phyloP scores from a whole-genome alignment of 2,888 invertebrate genomes.

The Drosophila histrio region DNA sequence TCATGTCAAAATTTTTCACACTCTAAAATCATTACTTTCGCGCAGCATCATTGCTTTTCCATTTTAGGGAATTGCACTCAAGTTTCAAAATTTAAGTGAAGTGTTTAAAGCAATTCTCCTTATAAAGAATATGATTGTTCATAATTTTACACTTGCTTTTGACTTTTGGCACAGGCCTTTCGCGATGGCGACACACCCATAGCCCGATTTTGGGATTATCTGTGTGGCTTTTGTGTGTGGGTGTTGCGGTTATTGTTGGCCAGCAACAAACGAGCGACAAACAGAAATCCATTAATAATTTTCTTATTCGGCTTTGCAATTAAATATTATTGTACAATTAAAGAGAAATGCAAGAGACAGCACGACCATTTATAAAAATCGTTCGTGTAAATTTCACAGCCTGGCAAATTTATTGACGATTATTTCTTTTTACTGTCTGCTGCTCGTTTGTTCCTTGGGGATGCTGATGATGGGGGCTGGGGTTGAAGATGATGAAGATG shows the following conservation, averaged over 20 bases:
- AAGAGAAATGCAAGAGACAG: conserved; percentile 56
- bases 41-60: conserved; percentile 50
- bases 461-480: neutral
- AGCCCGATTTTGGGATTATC: conserved; percentile 47
- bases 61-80: conserved; percentile 42
- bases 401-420: conserved; percentile 59
- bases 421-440: conserved; percentile 48
- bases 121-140: conserved; percentile 48
- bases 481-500: neutral
- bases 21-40: conserved; percentile 29
- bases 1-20: conserved; percentile 15
- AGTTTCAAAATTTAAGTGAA: conserved; percentile 29
- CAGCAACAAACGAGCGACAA: conserved; percentile 4
- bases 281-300: conserved; percentile 59
- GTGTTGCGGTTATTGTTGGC: conserved; percentile 22
- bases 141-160: conserved; percentile 59
- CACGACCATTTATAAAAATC: conserved; percentile 39
- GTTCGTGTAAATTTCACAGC: conserved; percentile 50
- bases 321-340: conserved; percentile 74
- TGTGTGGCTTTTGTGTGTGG: conserved; percentile 38
- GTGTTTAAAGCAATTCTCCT: conserved; percentile 38
- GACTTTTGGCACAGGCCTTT: conserved; percentile 44
- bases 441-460: conserved; percentile 16
- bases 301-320: conserved; percentile 56
- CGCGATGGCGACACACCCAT: conserved; percentile 53